phyloP scores from a whole-genome alignment of 2,888 invertebrate species.

The Muschampia plurimacula region DNA sequence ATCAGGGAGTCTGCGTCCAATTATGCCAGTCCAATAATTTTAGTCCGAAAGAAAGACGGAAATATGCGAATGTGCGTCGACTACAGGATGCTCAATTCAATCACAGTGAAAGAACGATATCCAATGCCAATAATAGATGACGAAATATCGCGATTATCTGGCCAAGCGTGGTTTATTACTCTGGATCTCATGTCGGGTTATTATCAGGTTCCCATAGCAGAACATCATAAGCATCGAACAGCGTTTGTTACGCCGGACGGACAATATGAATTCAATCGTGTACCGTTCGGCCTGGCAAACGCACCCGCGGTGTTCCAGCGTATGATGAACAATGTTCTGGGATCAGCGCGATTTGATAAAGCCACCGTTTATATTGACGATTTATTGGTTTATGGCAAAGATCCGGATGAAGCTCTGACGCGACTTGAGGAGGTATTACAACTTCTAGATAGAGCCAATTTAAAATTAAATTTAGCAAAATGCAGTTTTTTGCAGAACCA shows the following conservation, averaged over 20 bases:
- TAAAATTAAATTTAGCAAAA: not conserved
- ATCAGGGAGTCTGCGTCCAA: not conserved
- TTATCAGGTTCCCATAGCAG: not conserved
- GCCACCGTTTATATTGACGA: constrained; percentile 5
- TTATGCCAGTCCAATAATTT: not conserved
- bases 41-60: not conserved
- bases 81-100: not conserved
- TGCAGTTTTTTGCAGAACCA: constrained; percentile 33
- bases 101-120: not conserved
- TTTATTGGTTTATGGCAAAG: not conserved
- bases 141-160: not conserved
- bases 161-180: not conserved
- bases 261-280: constrained; percentile 1
- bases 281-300: constrained; percentile 8
- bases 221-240: not conserved
- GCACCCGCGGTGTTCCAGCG: constrained; percentile 2
- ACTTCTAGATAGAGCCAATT: not conserved
- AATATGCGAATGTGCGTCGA: not conserved
- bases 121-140: not conserved
- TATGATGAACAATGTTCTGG: not conserved
- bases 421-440: not conserved
- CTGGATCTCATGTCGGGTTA: not conserved
- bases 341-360: not conserved
- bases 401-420: not conserved
- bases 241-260: constrained; percentile 9